A percentile compares a stretch with the other conserved stretches of the same genome.
These are phyloP conservation scores for Hermaeophaga mercurialis DNA, from an alignment of 2,888 invertebrate genomes.

Conservation along the genomic window DNA sequence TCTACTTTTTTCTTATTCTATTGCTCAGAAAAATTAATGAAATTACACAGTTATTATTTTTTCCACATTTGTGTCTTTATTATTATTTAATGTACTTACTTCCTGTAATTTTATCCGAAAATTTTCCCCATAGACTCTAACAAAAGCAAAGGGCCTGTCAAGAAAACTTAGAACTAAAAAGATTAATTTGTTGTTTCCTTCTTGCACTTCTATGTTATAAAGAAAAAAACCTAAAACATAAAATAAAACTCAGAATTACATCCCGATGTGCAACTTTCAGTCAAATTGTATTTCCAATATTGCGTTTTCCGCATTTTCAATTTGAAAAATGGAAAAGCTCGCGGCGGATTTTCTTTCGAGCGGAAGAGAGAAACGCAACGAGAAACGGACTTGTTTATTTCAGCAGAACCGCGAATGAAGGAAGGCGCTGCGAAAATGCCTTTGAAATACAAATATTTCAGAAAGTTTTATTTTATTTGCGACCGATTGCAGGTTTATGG, in stretches of 20 bases:
- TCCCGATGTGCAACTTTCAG: constrained; percentile 28
- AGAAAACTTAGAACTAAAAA: no score
- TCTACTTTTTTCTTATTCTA: no score
- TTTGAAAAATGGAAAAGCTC: constrained; percentile 48
- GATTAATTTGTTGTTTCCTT: no score
- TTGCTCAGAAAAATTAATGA: no score
- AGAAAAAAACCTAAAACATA: no score
- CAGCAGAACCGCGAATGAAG: constrained; percentile 40
- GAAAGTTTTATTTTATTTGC: constrained; percentile 16
- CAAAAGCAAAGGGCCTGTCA: no score
- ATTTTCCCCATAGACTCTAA: no score
- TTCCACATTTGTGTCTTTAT: no score
- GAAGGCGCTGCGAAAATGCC: constrained; percentile 40
- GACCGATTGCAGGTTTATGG: constrained; percentile 10
- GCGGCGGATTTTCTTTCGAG: constrained; percentile 43
- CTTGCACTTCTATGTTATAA: no score
- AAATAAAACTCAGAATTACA: constrained; percentile 20
- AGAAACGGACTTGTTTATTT: constrained; percentile 40
- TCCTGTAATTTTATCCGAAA: no score
- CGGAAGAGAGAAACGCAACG: constrained; percentile 36
- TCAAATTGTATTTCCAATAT: constrained; percentile 48
- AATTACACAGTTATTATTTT: no score
- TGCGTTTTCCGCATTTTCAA: constrained; percentile 45
- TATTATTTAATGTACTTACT: no score
- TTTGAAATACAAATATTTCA: constrained; percentile 47